Percentiles rank a stretch among this genome's conserved stretches.
These are phyloP conservation scores for Lasioglossum marginatum DNA, from an alignment of 2,888 invertebrate genomes.

Conservation along the genomic window DNA sequence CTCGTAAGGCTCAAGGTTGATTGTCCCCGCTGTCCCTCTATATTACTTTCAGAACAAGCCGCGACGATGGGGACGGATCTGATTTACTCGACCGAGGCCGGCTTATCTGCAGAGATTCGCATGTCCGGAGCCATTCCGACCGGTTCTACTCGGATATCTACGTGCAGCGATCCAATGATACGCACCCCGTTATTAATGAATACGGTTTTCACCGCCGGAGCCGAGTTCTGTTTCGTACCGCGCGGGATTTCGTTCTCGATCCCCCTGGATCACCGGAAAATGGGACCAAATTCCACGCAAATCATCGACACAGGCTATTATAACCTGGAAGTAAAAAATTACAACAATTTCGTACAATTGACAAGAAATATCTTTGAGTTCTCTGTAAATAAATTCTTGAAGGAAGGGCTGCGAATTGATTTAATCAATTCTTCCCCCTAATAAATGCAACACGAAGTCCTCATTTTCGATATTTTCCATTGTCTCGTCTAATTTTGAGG, in stretches of 20 bases:
- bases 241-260: constrained; percentile 57
- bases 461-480: not conserved
- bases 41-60: constrained; percentile 58
- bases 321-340: not conserved
- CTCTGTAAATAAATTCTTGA: not conserved
- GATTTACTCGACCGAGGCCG: constrained; percentile 64
- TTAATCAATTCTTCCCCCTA: too few species aligned
- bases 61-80: constrained; percentile 52
- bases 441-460: too few species aligned
- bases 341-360: not conserved
- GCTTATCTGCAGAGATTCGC: constrained; percentile 70
- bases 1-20: constrained; percentile 57
- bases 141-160: constrained; percentile 68
- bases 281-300: constrained; percentile 23
- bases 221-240: constrained; percentile 61
- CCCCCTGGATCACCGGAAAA: not conserved
- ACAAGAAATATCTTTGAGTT: not conserved
- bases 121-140: constrained; percentile 63
- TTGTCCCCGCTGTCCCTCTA: constrained; percentile 61
- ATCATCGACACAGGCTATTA: not conserved
- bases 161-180: constrained; percentile 68
- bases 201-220: constrained; percentile 67
- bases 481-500: not conserved
- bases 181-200: constrained; percentile 70
- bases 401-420: too few species aligned